phyloP scores from a whole-genome alignment of 1,140 invertebrate species.

The Drosophila tani region DNA sequence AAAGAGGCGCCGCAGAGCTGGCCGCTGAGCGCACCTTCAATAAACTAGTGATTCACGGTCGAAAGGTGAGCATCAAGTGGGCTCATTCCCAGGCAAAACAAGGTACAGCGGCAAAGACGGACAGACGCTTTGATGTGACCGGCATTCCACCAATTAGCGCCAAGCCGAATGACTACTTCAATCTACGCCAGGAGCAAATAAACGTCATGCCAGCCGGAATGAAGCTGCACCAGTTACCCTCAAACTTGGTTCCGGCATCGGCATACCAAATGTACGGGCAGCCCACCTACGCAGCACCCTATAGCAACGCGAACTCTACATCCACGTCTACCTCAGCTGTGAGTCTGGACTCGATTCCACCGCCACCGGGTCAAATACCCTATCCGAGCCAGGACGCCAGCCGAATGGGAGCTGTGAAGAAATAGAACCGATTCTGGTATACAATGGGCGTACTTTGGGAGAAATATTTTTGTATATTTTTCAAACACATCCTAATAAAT shows the following conservation, averaged over 20 bases:
- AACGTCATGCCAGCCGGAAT: constrained; percentile 86
- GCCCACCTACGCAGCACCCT: constrained; percentile 86
- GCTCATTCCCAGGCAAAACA: constrained; percentile 94
- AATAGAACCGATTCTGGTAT: constrained; percentile 31
- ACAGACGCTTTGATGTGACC: constrained; percentile 90
- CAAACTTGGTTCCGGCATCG: constrained; percentile 86
- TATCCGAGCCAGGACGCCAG: constrained; percentile 98
- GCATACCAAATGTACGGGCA: constrained; percentile 87
- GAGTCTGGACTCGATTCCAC: constrained; percentile 85
- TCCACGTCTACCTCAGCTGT: constrained; percentile 53
- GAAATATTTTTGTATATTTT: constrained; percentile 13
- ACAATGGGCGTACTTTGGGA: background rate
- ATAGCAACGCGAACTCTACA: constrained; percentile 50
- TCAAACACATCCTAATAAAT: constrained; percentile 2
- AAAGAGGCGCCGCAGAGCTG: constrained; percentile 93
- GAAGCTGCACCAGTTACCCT: constrained; percentile 85
- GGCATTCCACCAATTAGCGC: constrained; percentile 90
- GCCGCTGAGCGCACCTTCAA: constrained; percentile 99
- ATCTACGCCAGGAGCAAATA: constrained; percentile 87
- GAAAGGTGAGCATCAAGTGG: constrained; percentile 98
- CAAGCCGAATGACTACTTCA: constrained; percentile 92
- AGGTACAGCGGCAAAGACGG: constrained; percentile 85
- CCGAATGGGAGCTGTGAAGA: constrained; percentile 90
- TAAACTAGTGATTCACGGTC: constrained; percentile 94
- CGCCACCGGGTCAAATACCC: constrained; percentile 88